Base-by-base conservation (phyloP, 92 coral and sea anemone species). In the Epizoanthus stellaris region DNA sequence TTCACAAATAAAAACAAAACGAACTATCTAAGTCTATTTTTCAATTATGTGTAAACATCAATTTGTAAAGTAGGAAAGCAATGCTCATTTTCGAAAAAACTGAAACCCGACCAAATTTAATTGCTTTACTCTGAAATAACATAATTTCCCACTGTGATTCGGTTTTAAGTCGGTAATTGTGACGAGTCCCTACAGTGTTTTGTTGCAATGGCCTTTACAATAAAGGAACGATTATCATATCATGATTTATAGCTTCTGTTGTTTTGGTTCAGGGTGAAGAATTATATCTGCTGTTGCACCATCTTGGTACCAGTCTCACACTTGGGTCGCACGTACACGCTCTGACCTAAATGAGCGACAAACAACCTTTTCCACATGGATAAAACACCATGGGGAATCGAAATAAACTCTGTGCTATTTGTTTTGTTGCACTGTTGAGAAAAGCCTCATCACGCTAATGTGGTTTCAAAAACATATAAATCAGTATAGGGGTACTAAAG, bases 11-110 rank as follows among this genome's bases (percentile, higher is more conserved):
- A 47, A 61, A 77, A 56, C 80, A 36, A 54, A 16, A n/a, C 11
- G 30, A 36, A 6, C 36, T 11, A 40, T 15, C 60, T 54, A 25
- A 30, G 52, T 75, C 12, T 75, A 6, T 75, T n/a, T 61, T 36
- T 75, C 16, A 8, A 30, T 64, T 43, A 34, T 45, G 64, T 53
- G 30, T 58, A 7, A 7, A 34, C 54, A 20, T 14, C 54, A 30
- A 75, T 17, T 25, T 39, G 13, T 16, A 30, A 30, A 2, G 10
- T 45, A 11, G 3, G 14, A 5, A 25, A 12, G 53, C 53, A 15
- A 36, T 36, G 63, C 40, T 60, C 39, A 40, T 77, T 23, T 77
- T 77, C 34, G 40, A 40, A 77, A 76, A 42, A 75, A 52, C 25
- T 30, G 36, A 30, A 30, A 30, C 36, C 36, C 36, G 36, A 30